Percentiles rank a stretch among this genome's conserved stretches.
These are phyloP conservation scores for Anorthoa munda DNA, from an alignment of 2,888 invertebrate genomes.

Conservation along the genomic window DNA sequence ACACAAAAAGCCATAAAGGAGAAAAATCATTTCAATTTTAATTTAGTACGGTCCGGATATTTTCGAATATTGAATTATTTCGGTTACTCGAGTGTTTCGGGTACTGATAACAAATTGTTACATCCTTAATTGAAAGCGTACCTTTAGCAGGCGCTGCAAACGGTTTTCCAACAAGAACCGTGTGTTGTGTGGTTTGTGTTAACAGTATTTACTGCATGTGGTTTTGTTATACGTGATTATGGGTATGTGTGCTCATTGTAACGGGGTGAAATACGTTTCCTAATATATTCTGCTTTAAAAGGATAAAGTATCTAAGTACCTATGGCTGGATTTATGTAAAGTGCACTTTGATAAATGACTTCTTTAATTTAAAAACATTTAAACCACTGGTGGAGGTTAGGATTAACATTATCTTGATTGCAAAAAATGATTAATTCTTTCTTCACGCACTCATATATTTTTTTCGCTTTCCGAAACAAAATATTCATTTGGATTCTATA, in stretches of 20 bases:
- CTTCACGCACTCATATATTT: neutral
- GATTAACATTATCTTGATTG: neutral
- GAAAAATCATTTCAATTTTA: conserved; percentile 30
- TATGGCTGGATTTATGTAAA: neutral
- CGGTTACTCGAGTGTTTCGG: conserved; percentile 43
- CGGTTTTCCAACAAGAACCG: conserved; percentile 65
- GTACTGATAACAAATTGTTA: conserved; percentile 31
- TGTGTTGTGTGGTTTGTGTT: conserved; percentile 56
- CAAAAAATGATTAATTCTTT: neutral
- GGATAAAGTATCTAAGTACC: neutral
- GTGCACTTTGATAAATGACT: too few relatives aligned
- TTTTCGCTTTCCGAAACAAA: neutral
- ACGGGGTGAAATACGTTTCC: conserved; percentile 15
- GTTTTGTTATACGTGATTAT: conserved; percentile 42
- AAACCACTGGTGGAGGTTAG: neutral
- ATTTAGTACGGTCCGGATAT: conserved; percentile 48
- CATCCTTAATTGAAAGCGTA: conserved; percentile 58
- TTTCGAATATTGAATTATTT: conserved; percentile 58
- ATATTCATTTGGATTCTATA: neutral
- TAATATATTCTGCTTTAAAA: conserved; percentile 13
- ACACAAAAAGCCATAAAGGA: neutral
- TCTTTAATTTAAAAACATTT: neutral
- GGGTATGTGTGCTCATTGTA: conserved; percentile 30
- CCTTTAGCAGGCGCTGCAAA: conserved; percentile 56
- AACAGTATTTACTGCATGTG: conserved; percentile 58